Evolutionary conservation across 2,888 invertebrate species (phyloP).

Genomic region (Drosophila nr. perissopoda): DNA sequence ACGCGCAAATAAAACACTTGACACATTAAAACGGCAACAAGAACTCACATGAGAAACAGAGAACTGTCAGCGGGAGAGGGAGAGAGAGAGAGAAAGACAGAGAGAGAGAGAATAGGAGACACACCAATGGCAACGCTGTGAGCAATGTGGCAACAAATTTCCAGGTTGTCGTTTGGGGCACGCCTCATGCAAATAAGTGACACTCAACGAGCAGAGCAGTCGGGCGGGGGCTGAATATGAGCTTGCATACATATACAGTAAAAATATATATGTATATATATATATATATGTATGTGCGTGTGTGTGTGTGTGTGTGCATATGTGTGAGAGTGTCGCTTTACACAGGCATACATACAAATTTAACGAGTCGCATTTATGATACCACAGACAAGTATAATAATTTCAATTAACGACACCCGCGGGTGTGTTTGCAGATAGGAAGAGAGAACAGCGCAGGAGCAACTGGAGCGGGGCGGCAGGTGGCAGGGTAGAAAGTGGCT

Average conservation of each 20-base stretch:
- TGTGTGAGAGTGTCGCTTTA: conserved; percentile 57
- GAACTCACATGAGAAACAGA: conserved; percentile 52
- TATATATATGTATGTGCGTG: not conserved
- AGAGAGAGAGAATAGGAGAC: conserved; percentile 5
- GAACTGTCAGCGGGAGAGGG: not conserved
- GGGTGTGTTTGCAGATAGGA: conserved; percentile 64
- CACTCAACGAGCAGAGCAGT: conserved; percentile 51
- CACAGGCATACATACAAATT: conserved; percentile 75
- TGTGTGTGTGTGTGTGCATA: conserved; percentile 15
- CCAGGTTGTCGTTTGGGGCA: conserved; percentile 68
- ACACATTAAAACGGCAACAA: conserved; percentile 76
- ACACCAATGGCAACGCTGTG: conserved; percentile 48
- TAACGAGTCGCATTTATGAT: conserved; percentile 80
- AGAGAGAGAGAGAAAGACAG: not conserved
- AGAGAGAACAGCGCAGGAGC: not conserved
- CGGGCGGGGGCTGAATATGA: conserved; percentile 47
- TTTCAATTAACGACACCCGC: conserved; percentile 79
- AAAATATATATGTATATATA: not conserved
- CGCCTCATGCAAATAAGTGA: conserved; percentile 74
- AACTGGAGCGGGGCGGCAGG: not conserved
- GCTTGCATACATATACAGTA: conserved; percentile 23
- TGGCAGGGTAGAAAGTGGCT: not conserved
- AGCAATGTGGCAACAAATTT: conserved; percentile 76
- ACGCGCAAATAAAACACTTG: conserved; percentile 79
- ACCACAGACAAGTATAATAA: conserved; percentile 80